Evolutionary conservation across 2,113 vertebrate species (phyloP).

Genomic region (Mesitornis unicolor): DNA sequence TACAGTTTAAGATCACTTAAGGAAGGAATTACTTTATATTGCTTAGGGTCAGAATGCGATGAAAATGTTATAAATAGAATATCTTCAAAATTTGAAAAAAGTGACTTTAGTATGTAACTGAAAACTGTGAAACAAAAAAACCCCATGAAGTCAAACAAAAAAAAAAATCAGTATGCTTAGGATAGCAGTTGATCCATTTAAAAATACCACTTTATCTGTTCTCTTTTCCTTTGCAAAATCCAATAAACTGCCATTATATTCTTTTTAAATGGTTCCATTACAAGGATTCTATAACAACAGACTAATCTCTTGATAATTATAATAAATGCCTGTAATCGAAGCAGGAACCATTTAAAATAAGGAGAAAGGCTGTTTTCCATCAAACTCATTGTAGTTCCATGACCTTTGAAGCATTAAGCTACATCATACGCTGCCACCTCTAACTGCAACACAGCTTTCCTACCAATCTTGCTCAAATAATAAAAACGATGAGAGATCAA

Average conservation of each 20-base stretch:
- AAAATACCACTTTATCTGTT: conserved; percentile 70
- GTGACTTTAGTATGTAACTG: not conserved
- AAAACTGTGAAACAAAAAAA: conserved; percentile 18
- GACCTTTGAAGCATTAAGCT: conserved; percentile 67
- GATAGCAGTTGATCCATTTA: conserved; percentile 59
- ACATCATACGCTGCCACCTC: conserved; percentile 45
- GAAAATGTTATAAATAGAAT: not conserved
- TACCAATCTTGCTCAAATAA: conserved; percentile 61
- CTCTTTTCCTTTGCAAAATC: conserved; percentile 79
- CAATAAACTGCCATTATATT: conserved; percentile 91
- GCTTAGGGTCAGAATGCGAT: not conserved
- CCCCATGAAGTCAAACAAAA: conserved; percentile 45
- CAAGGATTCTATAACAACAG: conserved; percentile 77
- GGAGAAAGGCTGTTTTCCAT: conserved; percentile 85
- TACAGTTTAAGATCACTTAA: not conserved
- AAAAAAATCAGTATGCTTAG: conserved; percentile 56
- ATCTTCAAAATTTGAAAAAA: not conserved
- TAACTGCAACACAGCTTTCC: conserved; percentile 44
- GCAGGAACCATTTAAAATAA: conserved; percentile 84
- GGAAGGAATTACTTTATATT: not conserved
- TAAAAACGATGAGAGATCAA: conserved; percentile 50
- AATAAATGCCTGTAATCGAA: conserved; percentile 93
- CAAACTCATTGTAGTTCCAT: conserved; percentile 72
- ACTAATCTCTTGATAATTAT: conserved; percentile 89
- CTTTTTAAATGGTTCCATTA: conserved; percentile 89